These are phyloP conservation scores for Hesperophylax magnus DNA, from an alignment of 1,140 invertebrate species.

Conservation along the genomic window DNA sequence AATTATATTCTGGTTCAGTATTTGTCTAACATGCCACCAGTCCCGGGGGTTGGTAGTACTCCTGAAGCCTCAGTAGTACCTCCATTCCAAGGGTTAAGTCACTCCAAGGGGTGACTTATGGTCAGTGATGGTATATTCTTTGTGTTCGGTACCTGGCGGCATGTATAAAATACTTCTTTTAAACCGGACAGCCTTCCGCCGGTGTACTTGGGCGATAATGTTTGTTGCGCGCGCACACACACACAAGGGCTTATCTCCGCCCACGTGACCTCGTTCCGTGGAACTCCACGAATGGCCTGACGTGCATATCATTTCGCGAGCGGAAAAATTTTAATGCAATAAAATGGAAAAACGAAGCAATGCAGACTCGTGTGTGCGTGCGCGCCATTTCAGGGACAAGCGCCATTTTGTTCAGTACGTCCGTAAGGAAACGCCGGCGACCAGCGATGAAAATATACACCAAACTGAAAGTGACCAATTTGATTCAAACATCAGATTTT, in stretches of 20 bases:
- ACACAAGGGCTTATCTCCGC: background rate
- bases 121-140: background rate
- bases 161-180: constrained; percentile 2
- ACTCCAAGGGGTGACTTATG: background rate
- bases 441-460: background rate
- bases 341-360: constrained; percentile 30
- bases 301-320: constrained; percentile 20
- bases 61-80: too few relatives aligned
- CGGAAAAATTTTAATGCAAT: constrained; percentile 22
- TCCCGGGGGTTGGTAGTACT: too few relatives aligned
- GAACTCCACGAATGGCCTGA: constrained; percentile 4
- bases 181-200: constrained; percentile 4
- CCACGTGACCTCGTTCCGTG: constrained; percentile 35
- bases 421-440: background rate
- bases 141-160: background rate
- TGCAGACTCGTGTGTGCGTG: constrained; percentile 6
- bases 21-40: constrained; percentile 3
- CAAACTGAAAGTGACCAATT: background rate
- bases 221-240: constrained; percentile 7
- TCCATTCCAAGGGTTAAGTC: too few relatives aligned
- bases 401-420: constrained; percentile 13
- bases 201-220: constrained; percentile 20
- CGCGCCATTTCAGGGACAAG: constrained; percentile 15
- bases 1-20: background rate
- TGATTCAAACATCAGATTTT: background rate